phyloP scores from a whole-genome alignment of 2,888 invertebrate species.

The Ischnus inquisitorius region DNA sequence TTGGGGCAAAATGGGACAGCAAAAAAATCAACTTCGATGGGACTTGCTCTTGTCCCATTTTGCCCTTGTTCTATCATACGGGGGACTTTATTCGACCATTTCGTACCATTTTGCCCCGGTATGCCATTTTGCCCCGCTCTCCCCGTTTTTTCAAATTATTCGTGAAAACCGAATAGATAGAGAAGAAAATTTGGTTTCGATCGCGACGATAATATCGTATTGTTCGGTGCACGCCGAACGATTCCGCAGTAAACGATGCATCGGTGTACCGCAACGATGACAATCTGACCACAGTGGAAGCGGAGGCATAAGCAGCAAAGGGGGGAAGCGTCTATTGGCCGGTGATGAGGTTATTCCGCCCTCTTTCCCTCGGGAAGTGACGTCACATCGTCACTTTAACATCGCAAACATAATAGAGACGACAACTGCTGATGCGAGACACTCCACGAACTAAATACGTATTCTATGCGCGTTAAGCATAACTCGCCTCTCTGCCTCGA shows the following conservation, averaged over 20 bases:
- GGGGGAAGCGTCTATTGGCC: conserved; percentile 76
- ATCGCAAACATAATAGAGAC: conserved; percentile 78
- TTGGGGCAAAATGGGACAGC: no score
- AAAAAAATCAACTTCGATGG: no score
- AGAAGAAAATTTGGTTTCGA: no score
- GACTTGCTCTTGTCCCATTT: no score
- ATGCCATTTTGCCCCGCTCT: no score
- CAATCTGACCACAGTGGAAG: conserved; percentile 55
- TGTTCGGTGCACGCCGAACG: no score
- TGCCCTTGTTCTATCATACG: conserved; percentile 1
- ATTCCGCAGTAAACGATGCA: conserved; percentile 36
- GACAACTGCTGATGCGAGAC: conserved; percentile 50
- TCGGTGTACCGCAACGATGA: conserved; percentile 42
- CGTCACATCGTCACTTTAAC: conserved; percentile 80
- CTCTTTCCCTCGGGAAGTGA: conserved; percentile 81
- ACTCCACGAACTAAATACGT: conserved; percentile 13
- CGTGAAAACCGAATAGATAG: no score
- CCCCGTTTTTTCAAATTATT: no score
- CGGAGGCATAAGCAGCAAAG: conserved; percentile 71
- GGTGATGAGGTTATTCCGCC: conserved; percentile 82
- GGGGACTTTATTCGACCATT: no score
- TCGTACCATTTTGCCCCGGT: no score
- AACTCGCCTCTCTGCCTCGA: neutral
- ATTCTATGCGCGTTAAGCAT: conserved; percentile 12
- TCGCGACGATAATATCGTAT: no score